These are phyloP conservation scores for Stictonetta naevosa DNA, from an alignment of 2,113 vertebrate species.

Conservation along the genomic window DNA sequence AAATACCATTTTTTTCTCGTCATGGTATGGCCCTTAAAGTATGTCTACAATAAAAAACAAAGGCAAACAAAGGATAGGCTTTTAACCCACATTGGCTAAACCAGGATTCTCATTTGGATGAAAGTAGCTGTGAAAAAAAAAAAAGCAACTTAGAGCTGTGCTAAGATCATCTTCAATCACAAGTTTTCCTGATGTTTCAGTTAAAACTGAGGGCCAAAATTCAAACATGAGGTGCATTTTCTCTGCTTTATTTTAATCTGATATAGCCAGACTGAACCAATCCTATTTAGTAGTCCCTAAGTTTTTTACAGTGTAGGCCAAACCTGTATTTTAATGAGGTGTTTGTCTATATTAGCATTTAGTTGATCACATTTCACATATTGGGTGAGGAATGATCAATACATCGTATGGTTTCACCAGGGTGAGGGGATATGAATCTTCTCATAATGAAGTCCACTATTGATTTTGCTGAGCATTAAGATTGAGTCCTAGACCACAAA, in stretches of 20 bases:
- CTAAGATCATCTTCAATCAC: not conserved
- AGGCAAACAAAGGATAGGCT: not conserved
- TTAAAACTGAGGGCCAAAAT: not conserved
- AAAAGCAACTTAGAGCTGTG: not conserved
- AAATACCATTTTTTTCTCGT: not conserved
- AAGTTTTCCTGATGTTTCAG: not conserved
- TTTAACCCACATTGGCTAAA: not conserved
- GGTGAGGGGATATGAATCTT: not conserved
- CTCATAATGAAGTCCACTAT: not conserved
- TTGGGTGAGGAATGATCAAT: not conserved
- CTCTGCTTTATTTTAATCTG: not conserved
- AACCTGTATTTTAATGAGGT: not conserved
- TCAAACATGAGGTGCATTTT: not conserved
- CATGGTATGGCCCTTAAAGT: not conserved
- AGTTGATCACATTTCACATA: not conserved
- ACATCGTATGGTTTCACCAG: not conserved
- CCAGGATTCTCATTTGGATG: not conserved
- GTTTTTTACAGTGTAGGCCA: not conserved
- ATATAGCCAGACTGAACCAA: not conserved
- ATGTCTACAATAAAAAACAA: not conserved
- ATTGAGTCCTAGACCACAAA: not conserved
- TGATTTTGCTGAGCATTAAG: not conserved
- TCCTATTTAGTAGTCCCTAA: not conserved
- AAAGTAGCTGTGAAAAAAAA: not conserved
- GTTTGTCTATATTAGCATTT: conserved; percentile 3